Evolutionary conservation across 2,888 invertebrate species (phyloP).

Genomic region (Drosophila seclusa): DNA sequence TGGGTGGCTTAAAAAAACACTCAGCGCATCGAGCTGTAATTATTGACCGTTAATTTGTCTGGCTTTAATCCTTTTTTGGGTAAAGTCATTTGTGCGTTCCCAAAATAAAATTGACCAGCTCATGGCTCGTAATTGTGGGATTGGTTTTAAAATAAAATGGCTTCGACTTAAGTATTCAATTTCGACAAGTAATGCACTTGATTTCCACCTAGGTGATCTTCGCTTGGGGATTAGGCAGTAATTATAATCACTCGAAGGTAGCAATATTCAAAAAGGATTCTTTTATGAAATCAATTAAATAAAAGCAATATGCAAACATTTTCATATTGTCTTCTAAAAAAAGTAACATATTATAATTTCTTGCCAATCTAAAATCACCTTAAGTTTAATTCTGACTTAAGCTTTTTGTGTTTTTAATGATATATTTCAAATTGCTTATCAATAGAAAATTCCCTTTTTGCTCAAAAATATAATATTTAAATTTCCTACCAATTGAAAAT

Average conservation of each 20-base stretch:
- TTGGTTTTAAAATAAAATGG: constrained; percentile 27
- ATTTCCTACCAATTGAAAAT: neutral
- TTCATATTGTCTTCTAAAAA: neutral
- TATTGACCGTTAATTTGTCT: constrained; percentile 63
- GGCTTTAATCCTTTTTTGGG: constrained; percentile 66
- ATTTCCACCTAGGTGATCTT: constrained; percentile 44
- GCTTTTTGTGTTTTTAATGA: too few relatives aligned
- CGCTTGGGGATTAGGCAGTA: constrained; percentile 50
- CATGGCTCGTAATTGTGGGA: constrained; percentile 55
- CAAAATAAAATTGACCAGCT: constrained; percentile 48
- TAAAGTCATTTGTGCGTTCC: constrained; percentile 64
- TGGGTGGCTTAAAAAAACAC: constrained; percentile 76
- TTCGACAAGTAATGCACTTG: constrained; percentile 73
- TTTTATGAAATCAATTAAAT: neutral
- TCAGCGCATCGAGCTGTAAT: constrained; percentile 45
- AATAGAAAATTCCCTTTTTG: neutral
- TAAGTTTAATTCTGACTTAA: neutral
- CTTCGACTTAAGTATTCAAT: constrained; percentile 56
- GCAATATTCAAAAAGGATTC: neutral
- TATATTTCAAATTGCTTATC: neutral
- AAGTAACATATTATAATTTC: neutral
- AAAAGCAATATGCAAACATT: neutral
- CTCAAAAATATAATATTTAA: neutral
- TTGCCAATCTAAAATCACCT: neutral
- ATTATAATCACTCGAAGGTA: constrained; percentile 20